These are phyloP conservation scores for Mesorhabditis spiculigera DNA, from an alignment of 2,888 invertebrate genomes.

Conservation along the genomic window DNA sequence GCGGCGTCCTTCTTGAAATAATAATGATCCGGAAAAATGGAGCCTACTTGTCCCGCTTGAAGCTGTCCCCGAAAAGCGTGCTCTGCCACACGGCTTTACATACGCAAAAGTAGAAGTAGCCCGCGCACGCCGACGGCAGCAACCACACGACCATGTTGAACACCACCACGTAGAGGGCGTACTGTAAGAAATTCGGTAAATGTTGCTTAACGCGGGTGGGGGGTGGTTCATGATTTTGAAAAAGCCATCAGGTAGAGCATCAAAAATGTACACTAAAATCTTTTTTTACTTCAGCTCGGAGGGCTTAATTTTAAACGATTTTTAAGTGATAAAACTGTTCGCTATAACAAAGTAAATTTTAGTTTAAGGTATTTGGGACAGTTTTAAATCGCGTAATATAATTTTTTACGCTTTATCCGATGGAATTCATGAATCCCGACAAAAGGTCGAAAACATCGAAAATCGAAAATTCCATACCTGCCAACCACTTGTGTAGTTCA, in stretches of 20 bases:
- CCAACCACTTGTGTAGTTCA: constrained; percentile 19
- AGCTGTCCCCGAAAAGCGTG: constrained; percentile 16
- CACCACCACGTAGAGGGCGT: constrained; percentile 55
- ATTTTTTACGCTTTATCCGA: no score
- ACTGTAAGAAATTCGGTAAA: constrained; percentile 23
- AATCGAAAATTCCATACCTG: constrained; percentile 12
- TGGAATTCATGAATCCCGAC: no score
- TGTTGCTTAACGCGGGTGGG: not conserved
- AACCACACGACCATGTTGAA: constrained; percentile 61
- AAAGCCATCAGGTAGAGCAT: no score
- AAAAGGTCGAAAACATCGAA: no score
- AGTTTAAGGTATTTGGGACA: no score
- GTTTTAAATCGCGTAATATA: no score
- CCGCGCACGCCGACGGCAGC: constrained; percentile 61
- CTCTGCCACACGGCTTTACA: constrained; percentile 57
- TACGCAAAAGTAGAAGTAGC: constrained; percentile 60
- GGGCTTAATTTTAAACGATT: no score
- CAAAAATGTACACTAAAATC: no score
- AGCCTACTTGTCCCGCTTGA: constrained; percentile 3
- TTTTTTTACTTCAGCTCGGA: no score
- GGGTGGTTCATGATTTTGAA: not conserved
- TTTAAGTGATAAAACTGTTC: no score
- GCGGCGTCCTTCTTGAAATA: not conserved
- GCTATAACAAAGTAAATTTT: no score
- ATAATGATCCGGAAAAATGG: not conserved